A percentile compares a stretch with the other conserved stretches of the same genome.
phyloP scores from a whole-genome alignment of 2,113 vertebrate genomes.

The Crocuta crocuta region DNA sequence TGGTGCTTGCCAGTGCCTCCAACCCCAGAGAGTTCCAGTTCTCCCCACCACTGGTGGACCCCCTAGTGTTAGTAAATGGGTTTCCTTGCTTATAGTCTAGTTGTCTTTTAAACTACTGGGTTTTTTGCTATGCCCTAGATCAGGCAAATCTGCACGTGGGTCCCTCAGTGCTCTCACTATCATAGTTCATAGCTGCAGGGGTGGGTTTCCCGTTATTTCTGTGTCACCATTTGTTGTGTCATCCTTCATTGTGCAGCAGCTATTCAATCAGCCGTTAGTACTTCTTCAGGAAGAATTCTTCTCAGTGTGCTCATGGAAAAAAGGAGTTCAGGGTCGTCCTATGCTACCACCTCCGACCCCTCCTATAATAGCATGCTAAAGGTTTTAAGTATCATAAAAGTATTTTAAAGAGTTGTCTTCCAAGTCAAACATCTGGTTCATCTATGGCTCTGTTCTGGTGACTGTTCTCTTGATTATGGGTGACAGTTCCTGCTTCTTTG shows the following conservation, averaged over 20 bases:
- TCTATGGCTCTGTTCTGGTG: not conserved
- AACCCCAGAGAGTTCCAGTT: not conserved
- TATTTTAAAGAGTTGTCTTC: not conserved
- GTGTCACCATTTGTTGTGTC: not conserved
- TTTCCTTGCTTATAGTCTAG: not conserved
- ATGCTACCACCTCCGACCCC: not conserved
- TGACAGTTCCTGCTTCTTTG: not conserved
- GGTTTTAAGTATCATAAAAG: not conserved
- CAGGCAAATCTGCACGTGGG: not conserved
- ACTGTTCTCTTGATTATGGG: not conserved
- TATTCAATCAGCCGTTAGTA: not conserved
- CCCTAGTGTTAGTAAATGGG: not conserved
- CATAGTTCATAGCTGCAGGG: not conserved
- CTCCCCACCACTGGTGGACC: not conserved
- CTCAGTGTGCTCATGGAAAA: not conserved
- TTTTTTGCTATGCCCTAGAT: not conserved
- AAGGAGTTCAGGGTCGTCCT: not conserved
- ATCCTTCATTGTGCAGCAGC: not conserved
- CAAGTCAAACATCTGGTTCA: not conserved
- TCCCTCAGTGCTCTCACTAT: not conserved
- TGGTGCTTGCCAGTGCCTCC: not conserved
- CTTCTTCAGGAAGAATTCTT: not conserved
- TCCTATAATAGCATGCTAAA: not conserved
- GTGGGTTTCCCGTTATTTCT: not conserved
- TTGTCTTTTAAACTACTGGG: not conserved